phyloP scores from a whole-genome alignment of 2,797 vertebrate genomes.

The Diceros bicornis region DNA sequence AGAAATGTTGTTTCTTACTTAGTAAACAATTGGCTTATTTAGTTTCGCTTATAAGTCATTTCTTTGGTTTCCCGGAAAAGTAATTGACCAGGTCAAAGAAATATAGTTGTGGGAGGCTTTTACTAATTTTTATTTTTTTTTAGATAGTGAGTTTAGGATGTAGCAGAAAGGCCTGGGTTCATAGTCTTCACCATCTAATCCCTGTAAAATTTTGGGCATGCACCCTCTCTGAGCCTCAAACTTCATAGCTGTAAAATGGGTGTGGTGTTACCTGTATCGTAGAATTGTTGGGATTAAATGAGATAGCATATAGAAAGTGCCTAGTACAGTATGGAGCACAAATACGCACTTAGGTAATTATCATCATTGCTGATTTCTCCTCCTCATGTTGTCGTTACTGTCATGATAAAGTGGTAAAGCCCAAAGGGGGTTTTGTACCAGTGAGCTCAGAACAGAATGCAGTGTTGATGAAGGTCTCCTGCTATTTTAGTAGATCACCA shows the following conservation, averaged over 20 bases:
- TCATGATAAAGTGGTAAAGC: neutral
- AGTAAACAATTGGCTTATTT: neutral
- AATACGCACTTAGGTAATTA: neutral
- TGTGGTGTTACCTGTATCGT: neutral
- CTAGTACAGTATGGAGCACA: neutral
- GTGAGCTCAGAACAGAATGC: neutral
- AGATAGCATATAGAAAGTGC: neutral
- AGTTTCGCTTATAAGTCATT: conserved; percentile 3
- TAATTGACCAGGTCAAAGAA: neutral
- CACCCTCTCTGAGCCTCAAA: neutral
- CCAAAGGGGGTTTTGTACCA: neutral
- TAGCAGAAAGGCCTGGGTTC: neutral
- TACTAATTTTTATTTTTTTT: neutral
- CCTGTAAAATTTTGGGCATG: neutral
- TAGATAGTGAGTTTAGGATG: neutral
- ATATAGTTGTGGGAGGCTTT: neutral
- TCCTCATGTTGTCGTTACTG: neutral
- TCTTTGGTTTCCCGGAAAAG: conserved; percentile 15
- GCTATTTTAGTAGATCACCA: neutral
- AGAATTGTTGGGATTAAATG: conserved; percentile 1
- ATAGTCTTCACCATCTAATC: neutral
- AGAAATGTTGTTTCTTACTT: conserved; percentile 47
- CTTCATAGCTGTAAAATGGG: neutral
- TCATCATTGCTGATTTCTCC: too few species aligned
- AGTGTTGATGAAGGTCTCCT: neutral